Evolutionary conservation across 1,140 invertebrate genomes (phyloP).

Genomic region (Phenacoccus solenopsis): DNA sequence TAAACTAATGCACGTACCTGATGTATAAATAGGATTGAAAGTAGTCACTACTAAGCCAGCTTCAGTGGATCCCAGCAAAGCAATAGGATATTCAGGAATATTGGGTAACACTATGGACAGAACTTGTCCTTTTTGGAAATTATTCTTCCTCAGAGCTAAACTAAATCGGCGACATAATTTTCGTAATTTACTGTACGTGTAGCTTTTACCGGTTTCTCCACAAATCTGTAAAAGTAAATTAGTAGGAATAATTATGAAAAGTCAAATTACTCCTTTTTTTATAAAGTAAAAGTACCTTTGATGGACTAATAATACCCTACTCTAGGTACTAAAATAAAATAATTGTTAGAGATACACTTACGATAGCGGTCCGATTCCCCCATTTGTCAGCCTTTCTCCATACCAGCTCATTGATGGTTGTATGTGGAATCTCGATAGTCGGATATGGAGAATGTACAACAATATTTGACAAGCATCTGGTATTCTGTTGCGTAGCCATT

Average conservation of each 20-base stretch:
- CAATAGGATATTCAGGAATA: conserved; percentile 58
- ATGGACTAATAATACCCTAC: too few relatives aligned
- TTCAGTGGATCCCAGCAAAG: conserved; percentile 48
- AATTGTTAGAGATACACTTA: conserved; percentile 33
- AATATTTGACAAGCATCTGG: not conserved
- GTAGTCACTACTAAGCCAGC: conserved; percentile 59
- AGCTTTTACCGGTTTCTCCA: not conserved
- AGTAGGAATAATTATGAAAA: not conserved
- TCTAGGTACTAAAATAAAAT: not conserved
- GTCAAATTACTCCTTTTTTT: too few relatives aligned
- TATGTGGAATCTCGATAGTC: conserved; percentile 37
- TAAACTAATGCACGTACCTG: too few relatives aligned
- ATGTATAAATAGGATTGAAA: conserved; percentile 65
- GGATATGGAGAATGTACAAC: conserved; percentile 35
- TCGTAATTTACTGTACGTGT: not conserved
- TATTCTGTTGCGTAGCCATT: too few relatives aligned
- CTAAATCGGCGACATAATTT: conserved; percentile 46
- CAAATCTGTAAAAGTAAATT: conserved; percentile 41
- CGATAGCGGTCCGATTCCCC: conserved; percentile 42
- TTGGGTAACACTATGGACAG: conserved; percentile 60
- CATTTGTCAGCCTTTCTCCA: conserved; percentile 46
- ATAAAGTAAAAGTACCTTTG: too few relatives aligned
- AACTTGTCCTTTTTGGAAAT: conserved; percentile 52
- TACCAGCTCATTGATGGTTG: conserved; percentile 45
- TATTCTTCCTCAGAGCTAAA: conserved; percentile 47